Percentiles rank a stretch among this genome's conserved stretches.
phyloP scores from a whole-genome alignment of 2,113 vertebrate species.

The Ammospiza nelsoni region DNA sequence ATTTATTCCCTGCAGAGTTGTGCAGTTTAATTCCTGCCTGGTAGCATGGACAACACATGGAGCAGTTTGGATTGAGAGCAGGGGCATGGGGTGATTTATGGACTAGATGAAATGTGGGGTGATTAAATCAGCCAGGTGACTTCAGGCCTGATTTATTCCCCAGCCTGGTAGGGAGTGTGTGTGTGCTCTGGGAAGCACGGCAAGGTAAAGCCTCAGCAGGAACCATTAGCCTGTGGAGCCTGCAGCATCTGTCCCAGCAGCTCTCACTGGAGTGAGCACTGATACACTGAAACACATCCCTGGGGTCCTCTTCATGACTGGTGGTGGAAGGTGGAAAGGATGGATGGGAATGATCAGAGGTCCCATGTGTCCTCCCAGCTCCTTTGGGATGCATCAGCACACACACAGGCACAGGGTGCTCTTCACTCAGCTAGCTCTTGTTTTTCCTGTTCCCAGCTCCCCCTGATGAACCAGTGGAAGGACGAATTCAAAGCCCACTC shows the following conservation, averaged over 20 bases:
- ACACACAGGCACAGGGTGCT: accelerated
- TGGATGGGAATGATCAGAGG: neutral
- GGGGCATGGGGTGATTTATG: conserved; percentile 6
- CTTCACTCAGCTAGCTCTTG: neutral
- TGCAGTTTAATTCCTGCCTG: conserved; percentile 9
- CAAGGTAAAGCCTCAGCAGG: neutral
- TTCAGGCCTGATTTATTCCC: conserved; percentile 38
- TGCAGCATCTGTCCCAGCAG: neutral
- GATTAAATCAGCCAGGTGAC: conserved; percentile 24
- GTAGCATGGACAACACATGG: neutral
- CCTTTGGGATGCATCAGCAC: neutral
- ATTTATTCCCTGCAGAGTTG: conserved; percentile 31
- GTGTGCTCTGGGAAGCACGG: neutral
- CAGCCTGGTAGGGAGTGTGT: neutral
- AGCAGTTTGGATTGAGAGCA: conserved; percentile 28
- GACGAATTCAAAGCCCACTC: conserved; percentile 94
- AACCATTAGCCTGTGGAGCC: neutral
- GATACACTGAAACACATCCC: neutral
- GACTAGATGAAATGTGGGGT: conserved; percentile 32
- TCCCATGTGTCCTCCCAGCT: neutral
- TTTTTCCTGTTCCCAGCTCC: conserved; percentile 76
- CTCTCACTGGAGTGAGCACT: neutral
- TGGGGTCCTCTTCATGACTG: neutral
- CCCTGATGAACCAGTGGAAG: conserved; percentile 95
- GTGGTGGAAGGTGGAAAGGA: neutral